These are phyloP conservation scores for Myotis myotis DNA, from an alignment of 2,797 vertebrate species.

Conservation along the genomic window DNA sequence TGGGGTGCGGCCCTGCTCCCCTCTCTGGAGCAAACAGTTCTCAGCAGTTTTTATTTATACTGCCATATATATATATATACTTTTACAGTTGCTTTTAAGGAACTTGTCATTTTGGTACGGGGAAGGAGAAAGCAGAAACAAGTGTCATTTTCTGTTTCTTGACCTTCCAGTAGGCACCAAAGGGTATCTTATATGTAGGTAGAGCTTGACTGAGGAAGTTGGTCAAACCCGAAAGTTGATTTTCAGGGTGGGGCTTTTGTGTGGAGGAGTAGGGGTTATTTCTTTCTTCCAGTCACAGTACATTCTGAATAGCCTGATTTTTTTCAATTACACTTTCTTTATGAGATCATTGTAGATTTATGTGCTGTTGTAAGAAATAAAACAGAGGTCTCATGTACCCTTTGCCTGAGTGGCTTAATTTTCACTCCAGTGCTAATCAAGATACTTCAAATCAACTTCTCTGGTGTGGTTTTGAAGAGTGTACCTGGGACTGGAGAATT, in stretches of 20 bases:
- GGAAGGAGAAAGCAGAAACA: not conserved
- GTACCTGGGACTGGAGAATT: not conserved
- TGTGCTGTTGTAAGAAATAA: not conserved
- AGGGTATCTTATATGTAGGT: not conserved
- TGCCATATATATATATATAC: not conserved
- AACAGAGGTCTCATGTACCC: not conserved
- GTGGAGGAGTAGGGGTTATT: not conserved
- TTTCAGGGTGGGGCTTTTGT: not conserved
- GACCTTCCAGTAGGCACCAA: not conserved
- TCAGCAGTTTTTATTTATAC: not conserved
- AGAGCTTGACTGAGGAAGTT: not conserved
- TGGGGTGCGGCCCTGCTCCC: not conserved
- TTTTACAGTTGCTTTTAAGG: not conserved
- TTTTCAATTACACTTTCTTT: not conserved
- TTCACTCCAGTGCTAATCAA: not conserved
- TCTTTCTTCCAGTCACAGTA: not conserved
- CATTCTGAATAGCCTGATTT: not conserved
- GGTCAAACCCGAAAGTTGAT: not conserved
- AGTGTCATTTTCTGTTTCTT: not conserved
- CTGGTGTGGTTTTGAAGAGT: not conserved
- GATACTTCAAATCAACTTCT: not conserved
- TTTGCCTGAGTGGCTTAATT: not conserved
- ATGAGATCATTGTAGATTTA: not conserved
- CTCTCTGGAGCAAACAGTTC: not conserved
- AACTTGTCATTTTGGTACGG: not conserved